Conservation (phyloP, 2,888 invertebrate species). For the Watsonalla binaria region DNA sequence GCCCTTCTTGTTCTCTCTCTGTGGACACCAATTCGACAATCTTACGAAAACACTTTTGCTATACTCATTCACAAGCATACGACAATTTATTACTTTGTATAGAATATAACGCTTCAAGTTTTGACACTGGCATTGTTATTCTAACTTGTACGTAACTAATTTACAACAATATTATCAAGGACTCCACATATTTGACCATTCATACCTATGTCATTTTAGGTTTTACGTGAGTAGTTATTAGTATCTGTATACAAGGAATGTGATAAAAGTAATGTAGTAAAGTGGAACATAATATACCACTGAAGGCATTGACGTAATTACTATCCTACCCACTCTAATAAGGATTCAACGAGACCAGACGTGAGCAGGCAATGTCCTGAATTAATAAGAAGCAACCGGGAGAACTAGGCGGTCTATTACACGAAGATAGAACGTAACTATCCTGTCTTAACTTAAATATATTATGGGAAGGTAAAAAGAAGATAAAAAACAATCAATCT, state of each 20-base stretch:
- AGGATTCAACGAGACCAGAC: not conserved
- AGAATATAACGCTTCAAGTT: not conserved
- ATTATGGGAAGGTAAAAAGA: not conserved
- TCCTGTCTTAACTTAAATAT: no score
- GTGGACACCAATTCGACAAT: conserved; percentile 19
- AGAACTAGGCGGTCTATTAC: no score
- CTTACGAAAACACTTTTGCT: conserved; percentile 2
- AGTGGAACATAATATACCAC: not conserved
- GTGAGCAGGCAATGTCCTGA: not conserved
- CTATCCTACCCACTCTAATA: not conserved
- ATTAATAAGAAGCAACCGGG: not conserved
- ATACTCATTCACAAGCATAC: no score
- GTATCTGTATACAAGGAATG: no score
- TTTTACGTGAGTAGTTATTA: no score
- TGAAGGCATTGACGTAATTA: not conserved
- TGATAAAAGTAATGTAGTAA: no score
- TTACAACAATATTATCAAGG: not conserved
- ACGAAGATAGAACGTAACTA: no score
- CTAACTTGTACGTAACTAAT: not conserved
- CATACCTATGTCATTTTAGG: not conserved
- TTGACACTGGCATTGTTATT: not conserved
- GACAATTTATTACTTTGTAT: no score
- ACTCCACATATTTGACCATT: not conserved
- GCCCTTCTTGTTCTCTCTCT: conserved; percentile 84
- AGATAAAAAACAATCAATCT: conserved; percentile 2